Evolutionary conservation across 2,113 vertebrate genomes (phyloP), one percentile per base, ranked within the genome.

Genomic region (Engystomops pustulosus): DNA sequence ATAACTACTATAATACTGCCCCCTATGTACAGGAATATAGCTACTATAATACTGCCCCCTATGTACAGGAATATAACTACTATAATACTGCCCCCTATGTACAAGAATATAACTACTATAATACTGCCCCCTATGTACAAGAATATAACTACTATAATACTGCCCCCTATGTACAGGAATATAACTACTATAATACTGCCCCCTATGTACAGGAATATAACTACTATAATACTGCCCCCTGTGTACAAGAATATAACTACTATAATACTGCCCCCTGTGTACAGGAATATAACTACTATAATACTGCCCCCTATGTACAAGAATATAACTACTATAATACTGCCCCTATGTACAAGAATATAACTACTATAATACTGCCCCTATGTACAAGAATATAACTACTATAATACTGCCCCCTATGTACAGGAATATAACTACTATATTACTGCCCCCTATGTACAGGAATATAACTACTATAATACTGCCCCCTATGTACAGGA

Each of bases 191-290:
- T 55, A 55, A 55, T 55, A 55, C 55, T 60, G 23, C 55, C 12
- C n/a, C 55, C 55, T 60, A 60, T 60, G 15, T 60, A 60, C 23
- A 60, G 27, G 55, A 60, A 60, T 60, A 60, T 60, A 60, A 25
- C 55, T 27, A 60, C 55, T 60, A 60, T 60, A 60, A 60, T 60
- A 60, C 55, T 60, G 10, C 23, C 15, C n/a, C 55, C 55, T 60
- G 27, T 60, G 15, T 60, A 60, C 23, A 25, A 60, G 55, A 60
- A 60, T 60, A 60, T 60, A 60, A 60, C 20, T 60, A 60, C 55
- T 60, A 60, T 60, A 60, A 60, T 60, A 27, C 55, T 60, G 55
- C 23, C 10, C n/a, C 55, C 53, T 55, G 23, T 55, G 10, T 55
- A 55, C 53, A 23, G 23, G 53, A 55, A 55, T 55, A 55, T 55